A percentile compares a stretch with the other conserved stretches of the same genome.
Evolutionary conservation across 1,140 invertebrate genomes (phyloP).

Genomic region (Amphibalanus amphitrite): DNA sequence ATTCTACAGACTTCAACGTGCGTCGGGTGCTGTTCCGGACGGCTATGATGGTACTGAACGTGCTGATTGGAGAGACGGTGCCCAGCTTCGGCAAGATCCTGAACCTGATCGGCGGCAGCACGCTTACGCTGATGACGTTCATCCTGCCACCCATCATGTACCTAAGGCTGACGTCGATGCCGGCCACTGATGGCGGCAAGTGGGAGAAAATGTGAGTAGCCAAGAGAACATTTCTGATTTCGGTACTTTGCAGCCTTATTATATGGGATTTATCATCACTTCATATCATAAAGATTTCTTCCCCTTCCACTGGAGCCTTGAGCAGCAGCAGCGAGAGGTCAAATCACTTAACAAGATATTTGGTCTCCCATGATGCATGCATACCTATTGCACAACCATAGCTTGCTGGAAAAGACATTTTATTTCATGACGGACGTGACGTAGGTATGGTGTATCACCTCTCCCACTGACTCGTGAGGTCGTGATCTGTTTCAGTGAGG

Average conservation of each 20-base stretch:
- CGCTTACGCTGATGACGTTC: too few relatives aligned
- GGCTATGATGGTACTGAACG: constrained; percentile 43
- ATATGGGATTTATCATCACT: too few relatives aligned
- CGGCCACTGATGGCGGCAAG: not conserved
- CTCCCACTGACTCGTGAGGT: not conserved
- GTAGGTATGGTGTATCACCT: not conserved
- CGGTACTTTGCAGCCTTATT: not conserved
- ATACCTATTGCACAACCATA: not conserved
- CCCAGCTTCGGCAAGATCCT: constrained; percentile 76
- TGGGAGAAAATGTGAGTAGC: constrained; percentile 11
- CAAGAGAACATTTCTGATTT: not conserved
- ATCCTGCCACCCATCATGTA: constrained; percentile 74
- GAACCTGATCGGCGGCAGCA: constrained; percentile 65
- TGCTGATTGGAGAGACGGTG: constrained; percentile 60
- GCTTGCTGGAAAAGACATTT: not conserved
- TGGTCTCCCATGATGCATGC: not conserved
- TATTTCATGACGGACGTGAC: not conserved
- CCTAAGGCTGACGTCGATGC: constrained; percentile 31
- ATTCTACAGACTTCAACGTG: constrained; percentile 51
- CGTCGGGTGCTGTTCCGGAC: constrained; percentile 55
- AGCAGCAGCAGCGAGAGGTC: not conserved
- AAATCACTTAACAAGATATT: not conserved
- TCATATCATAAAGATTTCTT: too few relatives aligned
- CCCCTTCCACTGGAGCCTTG: not conserved
- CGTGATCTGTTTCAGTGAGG: constrained; percentile 23